phyloP scores from a whole-genome alignment of 2,113 vertebrate species.

The Astatotilapia flaviijosephi region DNA sequence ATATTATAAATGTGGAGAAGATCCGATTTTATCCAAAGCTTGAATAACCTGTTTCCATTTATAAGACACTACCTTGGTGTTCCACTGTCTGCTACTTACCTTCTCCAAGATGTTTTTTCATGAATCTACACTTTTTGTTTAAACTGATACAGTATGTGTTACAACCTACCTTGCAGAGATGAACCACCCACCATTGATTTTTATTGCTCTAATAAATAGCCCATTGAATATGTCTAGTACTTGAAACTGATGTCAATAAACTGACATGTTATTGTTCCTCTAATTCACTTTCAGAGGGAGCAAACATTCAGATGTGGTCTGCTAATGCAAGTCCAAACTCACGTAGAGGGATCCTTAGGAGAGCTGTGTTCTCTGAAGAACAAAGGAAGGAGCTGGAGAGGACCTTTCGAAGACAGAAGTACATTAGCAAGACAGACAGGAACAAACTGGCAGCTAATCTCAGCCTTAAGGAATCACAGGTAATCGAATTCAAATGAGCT shows the following conservation, averaged over 20 bases:
- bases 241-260: not conserved
- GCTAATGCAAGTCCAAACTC: conserved; percentile 79
- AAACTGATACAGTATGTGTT: not conserved
- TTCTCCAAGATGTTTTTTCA: not conserved
- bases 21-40: not conserved
- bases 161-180: not conserved
- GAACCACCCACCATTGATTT: not conserved
- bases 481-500: conserved; percentile 35
- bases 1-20: not conserved
- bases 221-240: not conserved
- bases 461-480: conserved; percentile 94
- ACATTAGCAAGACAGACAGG: conserved; percentile 94
- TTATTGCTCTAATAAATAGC: not conserved
- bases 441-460: conserved; percentile 88
- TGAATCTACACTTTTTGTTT: not conserved
- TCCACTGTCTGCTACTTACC: not conserved
- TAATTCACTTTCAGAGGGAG: conserved; percentile 67
- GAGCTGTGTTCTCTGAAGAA: conserved; percentile 94
- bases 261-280: not conserved
- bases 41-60: not conserved
- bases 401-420: conserved; percentile 95
- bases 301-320: conserved; percentile 78
- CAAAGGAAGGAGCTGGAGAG: conserved; percentile 93
- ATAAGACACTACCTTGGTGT: not conserved
- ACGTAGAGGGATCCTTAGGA: conserved; percentile 87